Percentiles rank a stretch among this genome's conserved stretches.
phyloP scores from a whole-genome alignment of 2,113 vertebrate species.

The Rhagologus leucostigma region DNA sequence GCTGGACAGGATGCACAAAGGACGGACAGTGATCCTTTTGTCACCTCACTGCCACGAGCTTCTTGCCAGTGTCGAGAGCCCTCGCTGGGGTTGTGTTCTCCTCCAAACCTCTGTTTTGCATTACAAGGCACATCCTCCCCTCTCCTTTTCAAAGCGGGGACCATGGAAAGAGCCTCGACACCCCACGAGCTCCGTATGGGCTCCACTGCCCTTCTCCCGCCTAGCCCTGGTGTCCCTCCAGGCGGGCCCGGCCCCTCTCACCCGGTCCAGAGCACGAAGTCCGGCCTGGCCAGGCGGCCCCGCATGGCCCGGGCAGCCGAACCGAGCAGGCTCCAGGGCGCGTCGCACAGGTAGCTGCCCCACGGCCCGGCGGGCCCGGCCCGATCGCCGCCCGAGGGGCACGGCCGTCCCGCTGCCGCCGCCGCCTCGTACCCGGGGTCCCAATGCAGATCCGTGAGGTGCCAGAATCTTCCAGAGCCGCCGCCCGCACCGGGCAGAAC shows the following conservation, averaged over 20 bases:
- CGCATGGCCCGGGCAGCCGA: constrained; percentile 83
- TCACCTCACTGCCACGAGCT: background rate
- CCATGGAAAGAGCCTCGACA: too few species aligned
- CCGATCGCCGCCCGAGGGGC: constrained; percentile 78
- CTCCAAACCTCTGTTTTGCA: background rate
- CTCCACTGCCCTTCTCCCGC: background rate
- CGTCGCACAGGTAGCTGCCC: constrained; percentile 87
- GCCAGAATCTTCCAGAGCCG: constrained; percentile 84
- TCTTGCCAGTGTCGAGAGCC: rapidly evolving
- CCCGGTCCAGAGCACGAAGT: constrained; percentile 97
- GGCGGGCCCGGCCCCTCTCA: constrained; percentile 38
- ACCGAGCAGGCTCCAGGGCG: constrained; percentile 83
- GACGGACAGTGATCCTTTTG: rapidly evolving
- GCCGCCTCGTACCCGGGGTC: constrained; percentile 79
- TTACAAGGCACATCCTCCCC: too few species aligned
- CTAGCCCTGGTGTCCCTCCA: background rate
- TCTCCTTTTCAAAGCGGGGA: background rate
- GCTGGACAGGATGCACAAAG: background rate
- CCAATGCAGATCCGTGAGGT: constrained; percentile 88
- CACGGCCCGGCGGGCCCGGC: constrained; percentile 75
- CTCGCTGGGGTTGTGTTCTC: rapidly evolving
- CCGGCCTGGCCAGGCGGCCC: constrained; percentile 74
- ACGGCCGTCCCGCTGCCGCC: constrained; percentile 67
- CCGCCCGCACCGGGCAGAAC: background rate
- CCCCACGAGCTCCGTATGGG: rapidly evolving